Base-by-base conservation (phyloP, 2,113 vertebrate species). In the Bufo bufo region DNA sequence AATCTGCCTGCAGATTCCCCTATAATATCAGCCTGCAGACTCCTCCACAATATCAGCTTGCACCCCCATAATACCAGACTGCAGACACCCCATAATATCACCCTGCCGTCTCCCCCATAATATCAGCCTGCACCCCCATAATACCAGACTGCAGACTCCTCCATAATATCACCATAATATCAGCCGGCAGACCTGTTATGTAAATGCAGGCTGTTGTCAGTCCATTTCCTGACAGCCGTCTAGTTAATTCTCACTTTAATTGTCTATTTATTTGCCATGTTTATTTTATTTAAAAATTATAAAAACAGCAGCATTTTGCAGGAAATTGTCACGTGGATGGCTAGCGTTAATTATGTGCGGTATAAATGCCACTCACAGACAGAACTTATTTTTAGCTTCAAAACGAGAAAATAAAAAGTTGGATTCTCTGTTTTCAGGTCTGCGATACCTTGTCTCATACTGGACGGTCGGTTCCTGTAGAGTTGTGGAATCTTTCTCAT, bases 171-270 rank as follows among this genome's bases (percentile, higher is more conserved):
- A 33, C n/a, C n/a, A 33, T 33, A 33, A 33, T 33, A 33, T 33
- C 33, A 33, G 33, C 33, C 33, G 33, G 33, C 33, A 33, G 33
- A 33, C 33, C 33, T 33, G 33, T 1, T 33, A 33, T 33, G 33
- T 33, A 33, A 33, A 33, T 33, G 1, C 33, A 1, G 33, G 0
- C 33, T 33, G 52, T 9, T 52, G 5, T 9, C 52, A 84, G 9
- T 6, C 7, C 4, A 69, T 74, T 45, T 12, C 63, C 17, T 58
- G 52, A 74, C 83, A 58, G 45, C 83, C 72, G n/a, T 33, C 33
- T 33, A 33, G 72, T 84, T 72, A 56, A 56, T 72, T 72, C 63
- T 56, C 23, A 43, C 17, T 84, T 71, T 84, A 84, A 59, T 3
- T 6, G 12, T 83, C 17, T 23, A 69, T 84, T 71, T 52, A 9